Evolutionary conservation across 1,140 invertebrate species (phyloP).

Genomic region (Acromyrmex heyeri): DNA sequence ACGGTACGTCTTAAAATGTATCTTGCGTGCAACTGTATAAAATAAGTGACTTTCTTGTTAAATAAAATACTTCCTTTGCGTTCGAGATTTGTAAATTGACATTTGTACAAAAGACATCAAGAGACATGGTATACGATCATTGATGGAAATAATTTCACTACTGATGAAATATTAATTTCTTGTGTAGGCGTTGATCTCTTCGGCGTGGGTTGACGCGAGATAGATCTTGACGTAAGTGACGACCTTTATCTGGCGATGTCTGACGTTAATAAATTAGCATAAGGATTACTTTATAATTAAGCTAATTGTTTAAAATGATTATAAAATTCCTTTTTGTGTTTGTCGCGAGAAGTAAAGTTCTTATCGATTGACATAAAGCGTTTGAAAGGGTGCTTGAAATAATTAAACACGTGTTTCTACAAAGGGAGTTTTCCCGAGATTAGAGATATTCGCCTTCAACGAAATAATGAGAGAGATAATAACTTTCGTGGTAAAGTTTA

Average conservation of each 20-base stretch:
- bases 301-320: slow-evolving; percentile 27
- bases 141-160: slow-evolving; percentile 16
- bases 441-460: neutral
- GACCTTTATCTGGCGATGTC: slow-evolving; percentile 30
- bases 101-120: neutral
- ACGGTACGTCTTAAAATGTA: neutral
- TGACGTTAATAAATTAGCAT: slow-evolving; percentile 45
- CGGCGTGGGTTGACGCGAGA: slow-evolving; percentile 2
- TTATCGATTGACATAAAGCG: neutral
- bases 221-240: slow-evolving; percentile 48
- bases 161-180: slow-evolving; percentile 53
- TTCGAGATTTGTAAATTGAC: neutral
- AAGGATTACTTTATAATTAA: slow-evolving; percentile 25
- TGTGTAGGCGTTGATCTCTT: slow-evolving; percentile 46
- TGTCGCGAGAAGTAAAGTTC: neutral
- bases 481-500: neutral
- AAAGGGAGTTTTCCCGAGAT: neutral
- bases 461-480: neutral
- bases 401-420: neutral
- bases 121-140: neutral
- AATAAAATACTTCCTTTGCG: neutral
- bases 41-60: neutral
- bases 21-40: neutral
- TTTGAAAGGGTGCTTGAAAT: neutral
- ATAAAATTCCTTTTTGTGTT: slow-evolving; percentile 3